Evolutionary conservation across 2,888 invertebrate species (phyloP), one percentile per base, ranked within the genome.

Genomic region (Plebejus argus): DNA sequence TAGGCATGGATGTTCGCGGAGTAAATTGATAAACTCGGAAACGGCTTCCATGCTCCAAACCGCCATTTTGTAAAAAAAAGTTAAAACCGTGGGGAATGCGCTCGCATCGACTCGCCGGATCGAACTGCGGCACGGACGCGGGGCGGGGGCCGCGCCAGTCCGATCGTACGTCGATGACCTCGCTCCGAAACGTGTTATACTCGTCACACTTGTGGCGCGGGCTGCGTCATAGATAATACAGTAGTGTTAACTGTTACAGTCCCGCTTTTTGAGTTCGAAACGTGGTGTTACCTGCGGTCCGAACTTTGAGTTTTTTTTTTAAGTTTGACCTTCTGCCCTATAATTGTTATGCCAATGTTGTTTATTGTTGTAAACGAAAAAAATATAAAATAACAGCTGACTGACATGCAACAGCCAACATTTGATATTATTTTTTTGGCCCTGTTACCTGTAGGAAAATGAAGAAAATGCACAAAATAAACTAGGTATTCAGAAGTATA

Each of bases 81-180:
- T 53, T 66, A 66, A 66, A 66, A 66, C 66, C 28, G 66, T 33
- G 15, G 28, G 6, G 28, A 66, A 66, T 66, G 66, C 66, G 28
- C 66, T 66, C 66, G 66, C 18, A 66, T 33, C 66, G 66, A 66
- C 66, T 15, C 20, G 28, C 66, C 66, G 15, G 66, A 66, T 66
- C 66, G 66, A 20, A 66, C 66, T 66, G 66, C 15, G 28, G 28
- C 61, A 8, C 61, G 61, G 23, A 12, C 15, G 61, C 23, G 61
- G 61, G 61, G 61, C 61, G 61, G 66, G 28, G 66, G 15, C 12
- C 66, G 20, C 45, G 45, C 12, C 45, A 45, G 15, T 66, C 66
- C 66, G 66, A 66, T 66, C 28, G 15, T 15, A 33, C 28, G 66
- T 66, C 66, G 66, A 66, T 33, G 66, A 66, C 66, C 66, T 66